Evolutionary conservation across 1,140 invertebrate genomes (phyloP), one percentile per base, ranked within the genome.

Genomic region (Lutraria rhynchaena): DNA sequence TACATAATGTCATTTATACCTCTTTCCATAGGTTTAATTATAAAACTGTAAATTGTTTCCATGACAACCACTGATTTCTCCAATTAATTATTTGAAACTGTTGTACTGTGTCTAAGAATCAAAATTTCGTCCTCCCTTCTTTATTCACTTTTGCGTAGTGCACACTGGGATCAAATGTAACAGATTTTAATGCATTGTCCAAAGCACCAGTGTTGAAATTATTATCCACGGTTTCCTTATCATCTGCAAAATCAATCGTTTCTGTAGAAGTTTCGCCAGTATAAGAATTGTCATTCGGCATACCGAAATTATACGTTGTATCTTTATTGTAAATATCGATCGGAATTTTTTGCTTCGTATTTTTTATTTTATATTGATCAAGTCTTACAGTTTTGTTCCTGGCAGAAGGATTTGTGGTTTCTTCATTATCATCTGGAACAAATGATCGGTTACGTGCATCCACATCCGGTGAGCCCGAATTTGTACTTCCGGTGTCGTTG

Each of bases 51-150:
- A n/a, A n/a, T n/a, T n/a, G n/a, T n/a, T n/a, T n/a, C n/a, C n/a
- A n/a, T n/a, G n/a, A n/a, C n/a, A n/a, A n/a, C n/a, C n/a, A n/a
- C n/a, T n/a, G n/a, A n/a, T n/a, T n/a, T n/a, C n/a, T n/a, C n/a
- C n/a, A n/a, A n/a, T n/a, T n/a, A n/a, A n/a, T n/a, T n/a, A n/a
- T n/a, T n/a, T n/a, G n/a, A 41, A 41, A 41, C 37, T 41, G 5
- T 5, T 41, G 15, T 41, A 7, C 37, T 5, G 15, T 41, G 5
- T 7, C 37, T 41, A 7, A 7, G 37, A 15, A 7, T 41, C 37
- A 76, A 63, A 76, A 76, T 55, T 76, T 76, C 22, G 75, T 77
- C 31, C 29, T 51, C 11, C 75, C 75, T 44, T 77, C 75, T 55
- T 77, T 77, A 15, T 31, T 57, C 13, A 77, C 61, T 67, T 65